These are phyloP conservation scores for Augochlorella aurata DNA, from an alignment of 2,888 invertebrate genomes.

Conservation along the genomic window DNA sequence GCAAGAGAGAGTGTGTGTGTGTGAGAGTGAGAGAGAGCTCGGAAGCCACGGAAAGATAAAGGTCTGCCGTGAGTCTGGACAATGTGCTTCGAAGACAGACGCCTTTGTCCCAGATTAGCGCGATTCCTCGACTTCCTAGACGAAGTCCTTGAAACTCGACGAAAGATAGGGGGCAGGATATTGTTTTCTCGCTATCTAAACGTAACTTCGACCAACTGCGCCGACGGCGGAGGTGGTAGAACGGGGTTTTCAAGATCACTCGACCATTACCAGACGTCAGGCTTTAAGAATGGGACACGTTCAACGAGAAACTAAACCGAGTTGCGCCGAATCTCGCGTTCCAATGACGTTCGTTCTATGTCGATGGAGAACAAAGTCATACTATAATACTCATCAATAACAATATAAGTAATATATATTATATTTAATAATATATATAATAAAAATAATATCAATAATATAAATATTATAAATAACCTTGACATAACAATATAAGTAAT, in stretches of 20 bases:
- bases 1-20: too few relatives aligned
- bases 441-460: too few relatives aligned
- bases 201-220: constrained; percentile 16
- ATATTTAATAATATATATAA: too few relatives aligned
- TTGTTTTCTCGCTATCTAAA: constrained; percentile 62
- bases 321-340: not conserved
- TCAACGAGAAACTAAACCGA: not conserved
- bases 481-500: too few relatives aligned
- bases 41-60: constrained; percentile 34
- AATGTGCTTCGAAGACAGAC: constrained; percentile 47
- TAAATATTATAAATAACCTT: too few relatives aligned
- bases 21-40: not conserved
- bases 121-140: constrained; percentile 48
- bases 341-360: not conserved
- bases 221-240: not conserved
- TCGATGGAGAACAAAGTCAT: too few relatives aligned
- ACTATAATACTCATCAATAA: too few relatives aligned
- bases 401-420: too few relatives aligned
- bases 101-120: constrained; percentile 60
- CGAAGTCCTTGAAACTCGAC: constrained; percentile 51
- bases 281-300: not conserved
- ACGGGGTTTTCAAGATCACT: constrained; percentile 11
- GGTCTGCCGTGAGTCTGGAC: constrained; percentile 51
- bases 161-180: constrained; percentile 60
- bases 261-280: constrained; percentile 22